Conservation (phyloP, 2,113 vertebrate species). For the Scolopax mira region DNA sequence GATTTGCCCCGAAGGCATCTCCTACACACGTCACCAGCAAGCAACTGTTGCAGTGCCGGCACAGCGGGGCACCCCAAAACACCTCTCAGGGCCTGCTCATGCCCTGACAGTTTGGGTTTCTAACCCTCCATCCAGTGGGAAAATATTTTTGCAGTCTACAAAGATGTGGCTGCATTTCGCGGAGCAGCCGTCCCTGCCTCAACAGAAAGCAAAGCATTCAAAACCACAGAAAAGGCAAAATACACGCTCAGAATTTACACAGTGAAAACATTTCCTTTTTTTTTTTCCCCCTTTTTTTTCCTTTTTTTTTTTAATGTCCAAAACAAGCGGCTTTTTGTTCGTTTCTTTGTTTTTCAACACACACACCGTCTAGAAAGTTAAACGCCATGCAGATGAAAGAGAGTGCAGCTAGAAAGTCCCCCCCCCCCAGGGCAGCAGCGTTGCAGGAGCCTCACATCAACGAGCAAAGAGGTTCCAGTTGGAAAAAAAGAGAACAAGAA, state of each 20-base stretch:
- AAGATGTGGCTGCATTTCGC: conserved; percentile 33
- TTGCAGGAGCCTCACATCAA: conserved; percentile 43
- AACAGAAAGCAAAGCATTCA: conserved; percentile 61
- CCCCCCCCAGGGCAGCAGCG: conserved; percentile 19
- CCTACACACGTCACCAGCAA: background rate
- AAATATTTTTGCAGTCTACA: conserved; percentile 68
- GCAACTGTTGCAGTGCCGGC: background rate
- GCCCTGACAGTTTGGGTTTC: conserved; percentile 28
- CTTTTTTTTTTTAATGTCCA: conserved; percentile 27
- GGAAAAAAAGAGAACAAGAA: background rate
- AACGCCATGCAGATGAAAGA: conserved; percentile 80
- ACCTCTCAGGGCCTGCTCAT: background rate
- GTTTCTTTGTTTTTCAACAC: conserved; percentile 68
- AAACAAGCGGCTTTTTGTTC: conserved; percentile 57
- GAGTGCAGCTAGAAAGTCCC: conserved; percentile 71
- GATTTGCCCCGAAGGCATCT: background rate
- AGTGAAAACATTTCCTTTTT: conserved; percentile 61
- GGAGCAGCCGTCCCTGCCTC: conserved; percentile 40
- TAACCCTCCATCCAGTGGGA: conserved; percentile 64
- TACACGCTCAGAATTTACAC: conserved; percentile 72
- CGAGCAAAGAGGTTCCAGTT: conserved; percentile 29
- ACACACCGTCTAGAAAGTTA: conserved; percentile 75
- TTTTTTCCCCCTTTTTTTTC: background rate
- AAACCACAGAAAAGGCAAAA: conserved; percentile 74
- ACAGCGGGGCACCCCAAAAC: background rate